Evolutionary conservation across 2,797 vertebrate species (phyloP).

Genomic region (Macropodus opercularis): DNA sequence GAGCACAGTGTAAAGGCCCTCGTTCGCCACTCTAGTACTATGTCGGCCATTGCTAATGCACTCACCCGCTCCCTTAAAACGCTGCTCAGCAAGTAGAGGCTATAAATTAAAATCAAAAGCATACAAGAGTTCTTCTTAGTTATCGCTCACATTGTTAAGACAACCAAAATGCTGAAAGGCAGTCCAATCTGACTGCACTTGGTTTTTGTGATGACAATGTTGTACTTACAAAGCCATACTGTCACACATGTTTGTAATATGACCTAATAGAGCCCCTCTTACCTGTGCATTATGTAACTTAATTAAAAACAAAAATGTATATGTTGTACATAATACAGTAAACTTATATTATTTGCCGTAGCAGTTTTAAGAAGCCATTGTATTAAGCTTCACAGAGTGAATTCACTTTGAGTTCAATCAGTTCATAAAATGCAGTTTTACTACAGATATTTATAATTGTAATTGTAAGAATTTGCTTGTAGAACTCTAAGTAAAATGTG

Average conservation of each 20-base stretch:
- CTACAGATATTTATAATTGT: conserved; percentile 49
- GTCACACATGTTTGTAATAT: conserved; percentile 81
- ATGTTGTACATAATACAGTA: conserved; percentile 81
- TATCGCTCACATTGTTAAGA: conserved; percentile 9
- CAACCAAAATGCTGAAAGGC: conserved; percentile 55
- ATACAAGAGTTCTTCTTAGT: conserved; percentile 8
- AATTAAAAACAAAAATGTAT: conserved; percentile 85
- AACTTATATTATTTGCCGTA: conserved; percentile 73
- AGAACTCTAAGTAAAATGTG: conserved; percentile 34
- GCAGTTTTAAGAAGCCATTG: conserved; percentile 75
- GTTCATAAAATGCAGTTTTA: conserved; percentile 73
- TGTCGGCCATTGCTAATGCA: conserved; percentile 97
- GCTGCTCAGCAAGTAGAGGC: conserved; percentile 95
- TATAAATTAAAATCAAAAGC: conserved; percentile 36
- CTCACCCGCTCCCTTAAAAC: conserved; percentile 98
- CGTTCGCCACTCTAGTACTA: conserved; percentile 93
- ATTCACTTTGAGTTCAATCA: conserved; percentile 51
- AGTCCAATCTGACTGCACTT: conserved; percentile 58
- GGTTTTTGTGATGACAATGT: conserved; percentile 65
- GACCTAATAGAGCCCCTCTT: conserved; percentile 74
- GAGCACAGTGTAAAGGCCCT: conserved; percentile 93
- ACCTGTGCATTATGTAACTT: conserved; percentile 89
- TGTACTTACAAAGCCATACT: conserved; percentile 93
- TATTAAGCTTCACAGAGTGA: conserved; percentile 49
- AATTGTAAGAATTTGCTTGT: conserved; percentile 32